Conservation (phyloP, 1,140 invertebrate species). For the Pseudomyrmex dendroicus region DNA sequence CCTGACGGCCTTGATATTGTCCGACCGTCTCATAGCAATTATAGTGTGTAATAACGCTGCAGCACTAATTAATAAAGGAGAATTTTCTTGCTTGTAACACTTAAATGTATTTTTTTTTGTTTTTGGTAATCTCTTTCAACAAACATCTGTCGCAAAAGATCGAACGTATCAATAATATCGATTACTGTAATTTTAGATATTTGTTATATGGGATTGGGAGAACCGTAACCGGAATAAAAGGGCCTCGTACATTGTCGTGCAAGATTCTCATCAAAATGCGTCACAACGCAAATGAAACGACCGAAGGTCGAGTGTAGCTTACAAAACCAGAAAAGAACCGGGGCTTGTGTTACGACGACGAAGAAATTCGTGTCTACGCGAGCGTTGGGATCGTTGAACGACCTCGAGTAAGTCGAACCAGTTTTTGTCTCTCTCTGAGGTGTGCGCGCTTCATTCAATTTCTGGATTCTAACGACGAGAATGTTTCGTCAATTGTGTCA, state of each 20-base stretch:
- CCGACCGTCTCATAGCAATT: conserved; percentile 28
- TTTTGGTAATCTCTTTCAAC: too few species aligned
- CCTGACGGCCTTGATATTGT: conserved; percentile 31
- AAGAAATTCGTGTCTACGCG: conserved; percentile 10
- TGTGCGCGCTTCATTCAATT: conserved; percentile 24
- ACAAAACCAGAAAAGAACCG: neutral
- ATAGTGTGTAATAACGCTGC: conserved; percentile 1
- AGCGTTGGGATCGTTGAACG: conserved; percentile 63
- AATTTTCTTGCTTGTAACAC: conserved; percentile 1
- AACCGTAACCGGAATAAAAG: conserved; percentile 11
- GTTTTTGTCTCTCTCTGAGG: neutral
- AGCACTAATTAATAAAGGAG: conserved; percentile 34
- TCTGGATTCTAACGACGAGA: neutral
- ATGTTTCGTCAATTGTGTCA: neutral
- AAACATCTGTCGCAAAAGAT: too few species aligned
- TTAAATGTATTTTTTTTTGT: too few species aligned
- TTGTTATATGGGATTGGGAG: neutral
- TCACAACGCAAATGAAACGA: conserved; percentile 32
- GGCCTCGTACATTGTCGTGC: too few species aligned
- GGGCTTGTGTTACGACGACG: neutral
- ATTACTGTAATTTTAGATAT: too few species aligned
- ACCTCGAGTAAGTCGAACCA: conserved; percentile 59
- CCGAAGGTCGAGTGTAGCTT: conserved; percentile 13
- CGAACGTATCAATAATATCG: too few species aligned
- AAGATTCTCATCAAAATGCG: conserved; percentile 35